Evolutionary conservation across 2,888 invertebrate species (phyloP).

Genomic region (Tethea ocularis): DNA sequence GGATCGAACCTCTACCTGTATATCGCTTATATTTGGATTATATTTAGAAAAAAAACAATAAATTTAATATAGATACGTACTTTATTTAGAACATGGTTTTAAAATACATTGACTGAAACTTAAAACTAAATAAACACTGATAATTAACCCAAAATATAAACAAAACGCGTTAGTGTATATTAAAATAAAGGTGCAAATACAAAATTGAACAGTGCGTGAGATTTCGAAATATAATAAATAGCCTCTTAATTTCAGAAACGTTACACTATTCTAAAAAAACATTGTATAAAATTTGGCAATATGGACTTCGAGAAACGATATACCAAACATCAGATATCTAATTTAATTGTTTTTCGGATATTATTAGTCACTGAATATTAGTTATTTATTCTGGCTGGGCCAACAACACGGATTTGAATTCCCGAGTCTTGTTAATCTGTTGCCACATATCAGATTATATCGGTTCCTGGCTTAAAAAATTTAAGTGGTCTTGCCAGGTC

Average conservation of each 20-base stretch:
- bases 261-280: slow-evolving; percentile 18
- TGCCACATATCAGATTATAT: too few species aligned
- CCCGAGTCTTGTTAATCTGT: too few species aligned
- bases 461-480: too few species aligned
- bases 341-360: not conserved
- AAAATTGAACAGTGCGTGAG: slow-evolving; percentile 11
- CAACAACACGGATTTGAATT: too few species aligned
- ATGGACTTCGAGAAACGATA: slow-evolving; percentile 16
- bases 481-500: too few species aligned
- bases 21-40: too few species aligned
- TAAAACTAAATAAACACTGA: not conserved
- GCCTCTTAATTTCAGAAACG: slow-evolving; percentile 30
- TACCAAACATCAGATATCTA: slow-evolving; percentile 24
- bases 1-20: too few species aligned
- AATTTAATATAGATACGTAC: not conserved
- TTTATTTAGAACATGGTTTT: not conserved
- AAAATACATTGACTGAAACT: not conserved
- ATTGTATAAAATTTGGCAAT: slow-evolving; percentile 47
- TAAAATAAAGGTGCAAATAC: not conserved
- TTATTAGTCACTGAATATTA: not conserved
- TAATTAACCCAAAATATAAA: not conserved
- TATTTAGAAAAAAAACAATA: not conserved
- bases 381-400: too few species aligned
- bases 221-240: slow-evolving; percentile 16
- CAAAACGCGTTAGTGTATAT: not conserved